A percentile compares a stretch with the other conserved stretches of the same genome.
Conservation (phyloP, 2,113 vertebrate genomes). For the Callipepla squamata region DNA sequence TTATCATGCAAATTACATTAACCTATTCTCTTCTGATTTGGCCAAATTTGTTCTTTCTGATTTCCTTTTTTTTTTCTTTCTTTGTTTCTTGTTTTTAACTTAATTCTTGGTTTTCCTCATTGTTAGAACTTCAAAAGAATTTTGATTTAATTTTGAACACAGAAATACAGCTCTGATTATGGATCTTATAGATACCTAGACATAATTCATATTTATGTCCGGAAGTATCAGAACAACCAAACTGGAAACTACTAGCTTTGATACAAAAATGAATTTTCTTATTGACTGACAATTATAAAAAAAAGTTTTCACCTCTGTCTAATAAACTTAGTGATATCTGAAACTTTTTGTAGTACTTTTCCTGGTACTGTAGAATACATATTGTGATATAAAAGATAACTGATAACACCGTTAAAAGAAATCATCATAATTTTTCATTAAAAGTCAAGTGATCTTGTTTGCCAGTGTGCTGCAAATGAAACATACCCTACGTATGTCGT, state of each 20-base stretch:
- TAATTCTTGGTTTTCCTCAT: neutral
- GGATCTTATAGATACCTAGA: neutral
- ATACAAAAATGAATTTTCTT: neutral
- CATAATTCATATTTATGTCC: neutral
- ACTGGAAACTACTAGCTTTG: neutral
- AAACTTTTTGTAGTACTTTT: neutral
- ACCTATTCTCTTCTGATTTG: neutral
- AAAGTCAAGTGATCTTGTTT: neutral
- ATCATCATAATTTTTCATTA: neutral
- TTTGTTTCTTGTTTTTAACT: neutral
- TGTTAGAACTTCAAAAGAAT: neutral
- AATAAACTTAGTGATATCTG: neutral
- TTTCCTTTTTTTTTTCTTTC: neutral
- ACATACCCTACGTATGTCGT: too few relatives aligned
- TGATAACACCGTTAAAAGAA: constrained; percentile 20
- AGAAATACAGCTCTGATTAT: neutral
- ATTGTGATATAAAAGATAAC: neutral
- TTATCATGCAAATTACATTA: neutral
- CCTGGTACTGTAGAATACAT: neutral
- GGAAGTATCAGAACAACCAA: neutral
- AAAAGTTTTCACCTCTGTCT: neutral
- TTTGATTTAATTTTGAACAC: neutral
- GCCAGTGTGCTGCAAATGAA: neutral
- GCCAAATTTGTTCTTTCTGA: neutral
- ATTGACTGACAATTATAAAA: neutral